A percentile compares a stretch with the other conserved stretches of the same genome.
Conservation (phyloP, 1,140 invertebrate species). For the Oppia nitens region DNA sequence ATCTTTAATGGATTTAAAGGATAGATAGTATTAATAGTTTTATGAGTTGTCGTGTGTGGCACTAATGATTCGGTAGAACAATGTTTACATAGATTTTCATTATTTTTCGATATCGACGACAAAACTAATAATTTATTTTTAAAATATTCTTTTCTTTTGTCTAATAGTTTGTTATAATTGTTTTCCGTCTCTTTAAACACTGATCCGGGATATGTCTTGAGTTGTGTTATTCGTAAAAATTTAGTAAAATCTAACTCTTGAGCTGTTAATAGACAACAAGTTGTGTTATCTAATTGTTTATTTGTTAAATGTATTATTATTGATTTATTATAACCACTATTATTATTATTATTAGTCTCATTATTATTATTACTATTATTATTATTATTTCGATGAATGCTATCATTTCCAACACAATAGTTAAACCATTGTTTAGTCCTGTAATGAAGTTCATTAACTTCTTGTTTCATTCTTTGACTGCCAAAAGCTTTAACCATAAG, state of each 20-base stretch:
- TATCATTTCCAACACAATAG: conserved; percentile 18
- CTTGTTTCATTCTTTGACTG: conserved; percentile 22
- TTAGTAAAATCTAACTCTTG: conserved; percentile 4
- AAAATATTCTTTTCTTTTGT: no score
- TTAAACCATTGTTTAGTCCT: conserved; percentile 18
- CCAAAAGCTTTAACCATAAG: conserved; percentile 24
- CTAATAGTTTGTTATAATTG: neutral
- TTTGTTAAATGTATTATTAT: conserved; percentile 5
- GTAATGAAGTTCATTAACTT: conserved; percentile 15
- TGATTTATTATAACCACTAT: neutral
- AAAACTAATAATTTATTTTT: no score
- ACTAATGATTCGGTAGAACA: neutral
- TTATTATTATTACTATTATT: no score
- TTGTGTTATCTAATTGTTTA: neutral
- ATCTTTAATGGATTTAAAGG: neutral
- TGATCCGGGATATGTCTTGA: conserved; percentile 9
- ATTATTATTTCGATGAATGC: no score
- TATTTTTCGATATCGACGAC: neutral
- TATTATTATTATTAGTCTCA: no score
- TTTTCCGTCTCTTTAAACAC: neutral
- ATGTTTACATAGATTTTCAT: neutral
- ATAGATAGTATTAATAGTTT: no score
- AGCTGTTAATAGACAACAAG: conserved; percentile 8
- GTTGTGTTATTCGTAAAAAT: conserved; percentile 7
- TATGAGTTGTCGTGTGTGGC: neutral